A percentile compares a stretch with the other conserved stretches of the same genome.
Evolutionary conservation across 1,140 invertebrate genomes (phyloP).

Genomic region (Vollenhovia emeryi): DNA sequence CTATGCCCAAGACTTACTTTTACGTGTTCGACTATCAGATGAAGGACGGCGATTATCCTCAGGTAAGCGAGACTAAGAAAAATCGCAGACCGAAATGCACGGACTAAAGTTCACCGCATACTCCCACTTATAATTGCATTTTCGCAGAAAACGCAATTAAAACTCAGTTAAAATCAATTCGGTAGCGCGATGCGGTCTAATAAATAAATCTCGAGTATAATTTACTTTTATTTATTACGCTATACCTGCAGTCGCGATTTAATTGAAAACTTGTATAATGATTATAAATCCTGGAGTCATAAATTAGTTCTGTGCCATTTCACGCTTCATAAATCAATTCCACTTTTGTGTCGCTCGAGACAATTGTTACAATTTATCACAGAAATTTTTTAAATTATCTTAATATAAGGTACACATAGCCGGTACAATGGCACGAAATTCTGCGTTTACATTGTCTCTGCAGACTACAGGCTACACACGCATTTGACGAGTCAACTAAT

Average conservation of each 20-base stretch:
- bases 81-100: too few species aligned
- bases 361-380: not conserved
- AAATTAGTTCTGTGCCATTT: not conserved
- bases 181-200: not conserved
- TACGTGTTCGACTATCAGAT: slow-evolving; percentile 98
- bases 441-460: not conserved
- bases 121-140: not conserved
- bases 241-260: not conserved
- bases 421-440: not conserved
- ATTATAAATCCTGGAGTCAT: not conserved
- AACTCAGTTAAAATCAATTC: too few species aligned
- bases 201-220: not conserved
- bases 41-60: slow-evolving; percentile 95
- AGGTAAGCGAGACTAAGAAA: slow-evolving; percentile 85
- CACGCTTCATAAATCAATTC: not conserved
- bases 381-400: not conserved
- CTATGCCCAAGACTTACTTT: slow-evolving; percentile 91
- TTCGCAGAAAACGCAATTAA: not conserved
- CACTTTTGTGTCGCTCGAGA: not conserved
- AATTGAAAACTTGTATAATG: not conserved
- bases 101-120: not conserved
- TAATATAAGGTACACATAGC: too few species aligned
- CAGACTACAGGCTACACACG: not conserved
- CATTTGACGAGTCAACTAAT: not conserved
- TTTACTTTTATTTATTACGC: not conserved